These are phyloP conservation scores for Puntigrus tetrazona DNA, from an alignment of 2,113 vertebrate genomes.

Conservation along the genomic window DNA sequence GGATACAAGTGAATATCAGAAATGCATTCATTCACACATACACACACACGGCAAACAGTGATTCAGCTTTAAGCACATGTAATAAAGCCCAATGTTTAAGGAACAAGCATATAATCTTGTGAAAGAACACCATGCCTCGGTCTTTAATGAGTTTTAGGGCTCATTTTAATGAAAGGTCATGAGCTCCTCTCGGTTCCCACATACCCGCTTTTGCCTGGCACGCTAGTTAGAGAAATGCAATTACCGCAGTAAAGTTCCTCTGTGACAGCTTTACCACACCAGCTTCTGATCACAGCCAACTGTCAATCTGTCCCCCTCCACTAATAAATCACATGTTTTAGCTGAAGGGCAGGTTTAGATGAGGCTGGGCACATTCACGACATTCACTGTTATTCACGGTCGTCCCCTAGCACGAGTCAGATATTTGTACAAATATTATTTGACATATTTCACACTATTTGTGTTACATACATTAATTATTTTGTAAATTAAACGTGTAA, in stretches of 20 bases:
- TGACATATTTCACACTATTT: neutral
- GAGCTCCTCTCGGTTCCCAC: neutral
- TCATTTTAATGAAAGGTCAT: constrained; percentile 34
- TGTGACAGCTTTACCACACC: neutral
- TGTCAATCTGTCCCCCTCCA: neutral
- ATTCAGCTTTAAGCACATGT: constrained; percentile 18
- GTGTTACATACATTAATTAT: too few species aligned
- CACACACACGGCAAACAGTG: constrained; percentile 38
- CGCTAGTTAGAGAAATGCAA: neutral
- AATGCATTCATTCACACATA: constrained; percentile 14
- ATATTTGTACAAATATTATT: neutral
- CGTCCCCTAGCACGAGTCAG: neutral
- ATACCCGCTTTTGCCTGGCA: neutral
- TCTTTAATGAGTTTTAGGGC: constrained; percentile 42
- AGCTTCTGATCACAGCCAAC: constrained; percentile 16
- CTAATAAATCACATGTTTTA: constrained; percentile 8
- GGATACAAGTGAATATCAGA: neutral
- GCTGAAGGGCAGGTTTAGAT: constrained; percentile 1
- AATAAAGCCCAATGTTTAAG: constrained; percentile 18
- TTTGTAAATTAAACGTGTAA: too few species aligned
- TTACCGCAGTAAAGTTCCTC: constrained; percentile 23
- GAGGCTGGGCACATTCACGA: neutral
- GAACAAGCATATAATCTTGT: constrained; percentile 31
- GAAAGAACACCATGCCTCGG: neutral
- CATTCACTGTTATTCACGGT: neutral